phyloP scores from a whole-genome alignment of 2,797 vertebrate species.

The Falco rusticolus region DNA sequence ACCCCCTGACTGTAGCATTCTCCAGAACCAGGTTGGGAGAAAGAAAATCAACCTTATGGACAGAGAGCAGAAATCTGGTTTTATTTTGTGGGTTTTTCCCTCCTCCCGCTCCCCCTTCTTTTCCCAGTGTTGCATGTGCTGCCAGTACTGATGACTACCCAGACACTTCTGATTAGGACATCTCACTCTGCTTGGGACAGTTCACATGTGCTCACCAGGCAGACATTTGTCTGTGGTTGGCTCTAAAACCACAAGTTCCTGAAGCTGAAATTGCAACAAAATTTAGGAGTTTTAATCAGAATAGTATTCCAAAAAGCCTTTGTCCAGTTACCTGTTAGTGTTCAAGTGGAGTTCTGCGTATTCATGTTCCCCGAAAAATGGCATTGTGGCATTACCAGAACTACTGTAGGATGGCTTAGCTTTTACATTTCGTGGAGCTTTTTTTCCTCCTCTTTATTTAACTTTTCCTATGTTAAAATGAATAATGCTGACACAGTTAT shows the following conservation, averaged over 20 bases:
- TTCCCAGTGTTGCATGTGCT: constrained; percentile 18
- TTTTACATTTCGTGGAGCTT: background rate
- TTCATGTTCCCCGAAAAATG: background rate
- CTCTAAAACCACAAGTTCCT: constrained; percentile 60
- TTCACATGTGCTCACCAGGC: constrained; percentile 71
- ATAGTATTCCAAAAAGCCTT: background rate
- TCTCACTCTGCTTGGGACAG: constrained; percentile 64
- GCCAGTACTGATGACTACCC: constrained; percentile 64
- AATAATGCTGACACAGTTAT: background rate
- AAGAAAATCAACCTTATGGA: constrained; percentile 24
- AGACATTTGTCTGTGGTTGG: constrained; percentile 64
- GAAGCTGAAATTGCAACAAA: constrained; percentile 49
- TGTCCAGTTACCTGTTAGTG: constrained; percentile 33
- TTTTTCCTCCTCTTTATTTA: constrained; percentile 1
- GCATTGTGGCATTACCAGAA: background rate
- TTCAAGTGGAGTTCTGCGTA: background rate
- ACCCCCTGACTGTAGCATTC: background rate
- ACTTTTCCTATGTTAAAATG: background rate
- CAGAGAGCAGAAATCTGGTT: constrained; percentile 58
- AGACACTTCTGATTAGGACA: constrained; percentile 70
- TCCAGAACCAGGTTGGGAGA: constrained; percentile 50
- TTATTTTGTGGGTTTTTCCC: constrained; percentile 62
- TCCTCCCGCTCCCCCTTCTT: constrained; percentile 23
- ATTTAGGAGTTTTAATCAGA: constrained; percentile 8
- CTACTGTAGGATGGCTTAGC: background rate